phyloP scores from a whole-genome alignment of 2,888 invertebrate genomes.

The Cataglyphis altisquamis region DNA sequence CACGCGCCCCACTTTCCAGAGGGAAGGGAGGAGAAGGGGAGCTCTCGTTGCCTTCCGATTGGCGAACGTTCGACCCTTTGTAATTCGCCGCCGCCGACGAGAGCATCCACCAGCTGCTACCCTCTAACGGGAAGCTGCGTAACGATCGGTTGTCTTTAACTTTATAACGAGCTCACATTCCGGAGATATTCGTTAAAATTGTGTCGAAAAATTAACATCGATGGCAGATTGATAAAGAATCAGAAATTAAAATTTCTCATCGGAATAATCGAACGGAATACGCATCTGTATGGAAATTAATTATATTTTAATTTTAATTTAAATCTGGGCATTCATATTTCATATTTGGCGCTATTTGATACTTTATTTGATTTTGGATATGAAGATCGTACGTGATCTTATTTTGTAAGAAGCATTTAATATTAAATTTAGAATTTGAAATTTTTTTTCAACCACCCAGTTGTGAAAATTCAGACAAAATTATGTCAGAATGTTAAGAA shows the following conservation, averaged over 20 bases:
- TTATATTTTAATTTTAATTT: neutral
- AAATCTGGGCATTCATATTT: neutral
- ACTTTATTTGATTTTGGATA: neutral
- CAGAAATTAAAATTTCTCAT: neutral
- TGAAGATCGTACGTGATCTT: neutral
- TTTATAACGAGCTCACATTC: neutral
- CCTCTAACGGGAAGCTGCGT: constrained; percentile 73
- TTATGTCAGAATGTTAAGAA: no score
- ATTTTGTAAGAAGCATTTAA: neutral
- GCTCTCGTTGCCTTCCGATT: constrained; percentile 41
- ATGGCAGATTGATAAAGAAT: neutral
- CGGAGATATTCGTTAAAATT: neutral
- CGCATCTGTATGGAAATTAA: neutral
- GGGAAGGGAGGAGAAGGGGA: no score
- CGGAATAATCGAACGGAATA: neutral
- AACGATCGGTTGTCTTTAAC: constrained; percentile 17
- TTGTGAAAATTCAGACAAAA: no score
- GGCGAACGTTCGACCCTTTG: constrained; percentile 28
- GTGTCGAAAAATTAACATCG: neutral
- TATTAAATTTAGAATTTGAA: neutral
- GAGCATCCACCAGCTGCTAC: constrained; percentile 83
- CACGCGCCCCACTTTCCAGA: constrained; percentile 24
- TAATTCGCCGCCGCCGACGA: neutral
- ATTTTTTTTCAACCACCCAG: no score
- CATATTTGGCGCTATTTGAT: neutral